Evolutionary conservation across 1,140 invertebrate genomes (phyloP).

Genomic region (Pseudomyrmex concolor): DNA sequence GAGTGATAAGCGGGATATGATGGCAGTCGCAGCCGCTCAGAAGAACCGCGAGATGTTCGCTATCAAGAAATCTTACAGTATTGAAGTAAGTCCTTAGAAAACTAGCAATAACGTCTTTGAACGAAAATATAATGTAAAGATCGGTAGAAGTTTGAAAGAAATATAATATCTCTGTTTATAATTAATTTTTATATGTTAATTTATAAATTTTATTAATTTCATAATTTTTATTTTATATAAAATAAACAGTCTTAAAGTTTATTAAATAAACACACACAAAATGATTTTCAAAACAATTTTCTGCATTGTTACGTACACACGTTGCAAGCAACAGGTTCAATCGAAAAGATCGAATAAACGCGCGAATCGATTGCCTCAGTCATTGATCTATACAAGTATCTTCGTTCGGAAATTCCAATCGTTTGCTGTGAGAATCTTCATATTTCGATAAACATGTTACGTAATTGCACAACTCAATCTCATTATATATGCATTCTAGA

Average conservation of each 20-base stretch:
- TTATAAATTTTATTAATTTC: too few species aligned
- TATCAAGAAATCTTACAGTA: slow-evolving; percentile 98
- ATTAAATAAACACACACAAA: too few species aligned
- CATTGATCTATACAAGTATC: background rate
- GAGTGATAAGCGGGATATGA: slow-evolving; percentile 84
- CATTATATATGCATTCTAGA: background rate
- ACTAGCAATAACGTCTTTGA: background rate
- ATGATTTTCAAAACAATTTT: background rate
- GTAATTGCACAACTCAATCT: slow-evolving; percentile 11
- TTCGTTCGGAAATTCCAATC: background rate
- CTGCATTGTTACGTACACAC: background rate
- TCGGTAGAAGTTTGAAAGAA: background rate
- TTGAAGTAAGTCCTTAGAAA: slow-evolving; percentile 91
- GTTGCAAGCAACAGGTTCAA: slow-evolving; percentile 50
- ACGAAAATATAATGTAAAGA: background rate
- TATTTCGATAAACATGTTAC: background rate
- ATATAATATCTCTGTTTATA: background rate
- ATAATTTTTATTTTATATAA: too few species aligned
- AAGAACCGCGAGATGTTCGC: slow-evolving; percentile 97
- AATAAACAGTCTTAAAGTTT: too few species aligned
- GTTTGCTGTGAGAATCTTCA: background rate
- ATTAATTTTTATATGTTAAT: too few species aligned
- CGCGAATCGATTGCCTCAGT: slow-evolving; percentile 64
- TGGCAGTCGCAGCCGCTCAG: slow-evolving; percentile 94
- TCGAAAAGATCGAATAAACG: slow-evolving; percentile 14